Evolutionary conservation across 1,140 invertebrate species (phyloP).

Genomic region (Gryon sp.): DNA sequence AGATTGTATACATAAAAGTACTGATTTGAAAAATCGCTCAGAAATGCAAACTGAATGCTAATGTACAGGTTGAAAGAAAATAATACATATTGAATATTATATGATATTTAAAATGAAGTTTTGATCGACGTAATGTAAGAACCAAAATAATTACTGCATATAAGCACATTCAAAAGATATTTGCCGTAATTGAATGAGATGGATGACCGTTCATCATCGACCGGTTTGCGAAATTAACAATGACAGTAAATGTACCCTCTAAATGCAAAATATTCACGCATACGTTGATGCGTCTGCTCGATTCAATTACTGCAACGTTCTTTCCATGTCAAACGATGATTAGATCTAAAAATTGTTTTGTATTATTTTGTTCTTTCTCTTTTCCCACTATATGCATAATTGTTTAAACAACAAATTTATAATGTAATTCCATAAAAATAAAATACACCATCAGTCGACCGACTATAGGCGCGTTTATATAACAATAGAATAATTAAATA

Average conservation of each 20-base stretch:
- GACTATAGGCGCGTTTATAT: slow-evolving; percentile 45
- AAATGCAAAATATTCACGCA: slow-evolving; percentile 8
- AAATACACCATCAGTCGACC: slow-evolving; percentile 50
- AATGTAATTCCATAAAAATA: slow-evolving; percentile 44
- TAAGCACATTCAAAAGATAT: slow-evolving; percentile 23
- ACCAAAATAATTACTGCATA: slow-evolving; percentile 38
- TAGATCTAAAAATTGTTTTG: slow-evolving; percentile 16
- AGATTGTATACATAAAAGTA: too few species aligned
- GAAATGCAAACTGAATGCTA: slow-evolving; percentile 5
- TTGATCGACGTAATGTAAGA: slow-evolving; percentile 53
- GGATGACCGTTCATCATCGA: not conserved
- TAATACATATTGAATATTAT: slow-evolving; percentile 53
- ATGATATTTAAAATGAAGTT: slow-evolving; percentile 46
- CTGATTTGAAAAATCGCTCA: slow-evolving; percentile 23
- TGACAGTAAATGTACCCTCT: not conserved
- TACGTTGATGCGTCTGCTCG: not conserved
- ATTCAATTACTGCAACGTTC: slow-evolving; percentile 49
- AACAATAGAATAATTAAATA: slow-evolving; percentile 48
- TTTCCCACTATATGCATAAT: slow-evolving; percentile 40
- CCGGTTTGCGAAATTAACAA: slow-evolving; percentile 23
- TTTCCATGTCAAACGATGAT: slow-evolving; percentile 41
- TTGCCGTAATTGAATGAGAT: slow-evolving; percentile 40
- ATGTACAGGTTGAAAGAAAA: slow-evolving; percentile 49
- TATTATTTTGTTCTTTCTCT: slow-evolving; percentile 1
- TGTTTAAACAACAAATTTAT: slow-evolving; percentile 22